phyloP scores from a whole-genome alignment of 1,140 invertebrate genomes.

The Aphis gossypii region DNA sequence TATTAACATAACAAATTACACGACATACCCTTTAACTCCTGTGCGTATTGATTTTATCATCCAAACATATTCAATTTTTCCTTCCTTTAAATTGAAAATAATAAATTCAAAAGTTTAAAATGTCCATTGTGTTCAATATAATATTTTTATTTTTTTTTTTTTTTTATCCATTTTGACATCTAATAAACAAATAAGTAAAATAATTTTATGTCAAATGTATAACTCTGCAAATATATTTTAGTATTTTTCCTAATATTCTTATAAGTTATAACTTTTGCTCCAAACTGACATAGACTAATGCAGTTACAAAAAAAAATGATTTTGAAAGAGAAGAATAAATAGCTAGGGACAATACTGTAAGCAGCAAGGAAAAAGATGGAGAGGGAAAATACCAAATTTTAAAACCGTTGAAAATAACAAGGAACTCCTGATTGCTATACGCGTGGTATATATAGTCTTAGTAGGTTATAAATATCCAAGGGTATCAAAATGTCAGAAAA shows the following conservation, averaged over 20 bases:
- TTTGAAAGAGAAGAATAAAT: neutral
- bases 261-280: neutral
- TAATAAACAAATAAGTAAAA: neutral
- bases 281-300: neutral
- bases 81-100: neutral
- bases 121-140: neutral
- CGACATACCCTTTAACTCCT: neutral
- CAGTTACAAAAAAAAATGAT: neutral
- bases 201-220: neutral
- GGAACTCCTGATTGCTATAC: neutral
- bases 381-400: neutral
- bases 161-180: neutral
- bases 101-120: neutral
- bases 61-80: neutral
- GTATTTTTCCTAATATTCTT: neutral
- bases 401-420: conserved; percentile 3
- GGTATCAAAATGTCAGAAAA: neutral
- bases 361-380: neutral
- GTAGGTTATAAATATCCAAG: neutral
- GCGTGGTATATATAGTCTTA: neutral
- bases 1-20: neutral
- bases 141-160: too few species aligned
- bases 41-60: neutral
- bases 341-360: neutral
- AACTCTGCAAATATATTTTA: neutral